Base-by-base conservation (phyloP, 1,140 invertebrate species). In the Hyles euphorbiae region DNA sequence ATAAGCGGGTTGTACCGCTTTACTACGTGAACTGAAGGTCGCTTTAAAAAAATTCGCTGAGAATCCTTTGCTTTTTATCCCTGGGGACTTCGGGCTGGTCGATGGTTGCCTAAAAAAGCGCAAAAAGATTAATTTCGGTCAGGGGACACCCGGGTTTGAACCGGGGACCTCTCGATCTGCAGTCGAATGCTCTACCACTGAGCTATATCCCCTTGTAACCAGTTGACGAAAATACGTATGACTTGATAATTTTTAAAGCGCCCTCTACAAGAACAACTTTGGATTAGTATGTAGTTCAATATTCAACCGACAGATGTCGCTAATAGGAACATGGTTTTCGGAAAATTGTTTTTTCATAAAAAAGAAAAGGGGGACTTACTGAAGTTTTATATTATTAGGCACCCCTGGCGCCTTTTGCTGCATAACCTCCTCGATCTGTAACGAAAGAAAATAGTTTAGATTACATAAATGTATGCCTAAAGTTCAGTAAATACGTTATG, bases 111-210 rank as follows among this genome's bases (percentile, higher is more conserved):
- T 87, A 68, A 5, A 79, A 72, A 78, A 67, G 67, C 67, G 55
- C 59, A 66, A 55, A 51, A 51, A 51, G 22, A 53, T 40, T 40
- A 40, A 22, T 22, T 48, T 44, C 45, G 59, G 46, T 63, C 22
- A 96, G 94, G 94, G 94, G 94, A 93, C 94, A 95, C 93, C 94
- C 94, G 94, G 94, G 93, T 94, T 96, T 95, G 94, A 96, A 95
- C 94, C 94, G 92, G 94, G 93, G 94, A 95, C 94, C 94, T 95
- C 94, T 95, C 94, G 94, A 95, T 95, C 94, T 95, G 94, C 94
- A 96, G 94, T 95, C 85, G 84, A 87, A 89, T 89, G 87, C 87
- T 89, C 87, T 89, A 89, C 85, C 87, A 89, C 86, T 89, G 87
- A 89, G 86, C 86, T 89, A 88, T 88, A 88, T 83, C 87, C 87